phyloP scores from a whole-genome alignment of 2,797 vertebrate genomes.

The Pyrocephalus nanus region DNA sequence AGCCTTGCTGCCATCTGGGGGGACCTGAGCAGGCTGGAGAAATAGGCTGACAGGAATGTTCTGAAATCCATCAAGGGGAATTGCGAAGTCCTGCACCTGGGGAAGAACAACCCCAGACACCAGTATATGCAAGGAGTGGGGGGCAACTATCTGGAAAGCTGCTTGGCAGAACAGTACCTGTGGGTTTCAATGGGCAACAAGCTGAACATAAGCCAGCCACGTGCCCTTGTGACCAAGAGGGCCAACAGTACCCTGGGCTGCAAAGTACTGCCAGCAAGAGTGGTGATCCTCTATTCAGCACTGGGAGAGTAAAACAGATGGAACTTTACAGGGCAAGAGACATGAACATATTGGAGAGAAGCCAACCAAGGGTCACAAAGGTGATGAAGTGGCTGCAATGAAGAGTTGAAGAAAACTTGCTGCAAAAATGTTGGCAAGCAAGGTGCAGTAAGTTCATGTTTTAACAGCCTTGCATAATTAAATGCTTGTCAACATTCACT shows the following conservation, averaged over 20 bases:
- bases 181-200: background rate
- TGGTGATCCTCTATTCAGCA: background rate
- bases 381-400: background rate
- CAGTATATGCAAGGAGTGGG: accelerated
- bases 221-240: background rate
- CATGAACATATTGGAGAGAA: background rate
- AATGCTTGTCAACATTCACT: background rate
- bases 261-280: background rate
- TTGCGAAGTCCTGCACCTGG: background rate
- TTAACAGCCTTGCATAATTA: background rate
- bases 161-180: background rate
- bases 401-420: background rate
- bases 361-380: background rate
- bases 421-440: background rate
- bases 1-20: background rate
- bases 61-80: background rate
- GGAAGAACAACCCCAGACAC: background rate
- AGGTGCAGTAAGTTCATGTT: background rate
- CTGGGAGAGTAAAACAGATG: background rate
- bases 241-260: background rate
- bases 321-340: background rate
- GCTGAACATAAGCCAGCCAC: background rate
- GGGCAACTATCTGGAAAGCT: background rate
- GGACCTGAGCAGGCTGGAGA: background rate
- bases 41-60: background rate